Base-by-base conservation (phyloP, 2,797 vertebrate genomes). In the Phataginus tetradactyla region DNA sequence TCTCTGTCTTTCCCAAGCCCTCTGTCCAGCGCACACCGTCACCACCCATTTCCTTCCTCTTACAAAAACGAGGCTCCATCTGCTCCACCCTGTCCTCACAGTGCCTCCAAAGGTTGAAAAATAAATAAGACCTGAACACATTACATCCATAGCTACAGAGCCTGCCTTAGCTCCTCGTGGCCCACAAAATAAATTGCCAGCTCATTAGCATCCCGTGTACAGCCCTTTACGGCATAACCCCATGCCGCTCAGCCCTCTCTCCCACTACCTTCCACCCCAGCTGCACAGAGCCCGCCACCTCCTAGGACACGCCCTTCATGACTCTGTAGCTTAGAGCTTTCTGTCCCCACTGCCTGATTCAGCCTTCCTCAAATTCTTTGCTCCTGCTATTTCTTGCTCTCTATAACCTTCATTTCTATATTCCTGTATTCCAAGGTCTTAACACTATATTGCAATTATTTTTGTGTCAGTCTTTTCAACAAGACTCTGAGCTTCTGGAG, bases 371-470 rank as follows among this genome's bases (percentile, higher is more conserved):
- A 34, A 21, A 66, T 39, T 55, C 49, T 78, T 4, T 42, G 75
- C 12, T 27, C 34, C 25, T 15, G 17, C 2, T 14, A 5, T 8
- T 11, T 39, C 85, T 55, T 32, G 37, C 32, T 71, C 75, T 25
- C 32, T 57, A 9, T 63, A 0, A 25, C 20, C 51, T 69, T 66
- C 77, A 79, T 25, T 61, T 49, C 89, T 14, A 29, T 23, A 1
- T 7, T 27, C 13, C 29, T 27, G 23, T 11, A 0, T 80, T 49
- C 11, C 3, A 37, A 42, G 0, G 29, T 29, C 14, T 2, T 11
- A 32, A 20, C 25, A 20, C 29, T 4, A 14, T 4, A 27, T 27
- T 18, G 11, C 37, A 25, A 3, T 34, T 20, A 15, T 29, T 42
- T 29, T 4, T 21, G 3, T 5, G 34, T 32, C 32, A 1, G 57